Base-by-base conservation (phyloP, 2,888 invertebrate species). In the Protophormia terraenovae region DNA sequence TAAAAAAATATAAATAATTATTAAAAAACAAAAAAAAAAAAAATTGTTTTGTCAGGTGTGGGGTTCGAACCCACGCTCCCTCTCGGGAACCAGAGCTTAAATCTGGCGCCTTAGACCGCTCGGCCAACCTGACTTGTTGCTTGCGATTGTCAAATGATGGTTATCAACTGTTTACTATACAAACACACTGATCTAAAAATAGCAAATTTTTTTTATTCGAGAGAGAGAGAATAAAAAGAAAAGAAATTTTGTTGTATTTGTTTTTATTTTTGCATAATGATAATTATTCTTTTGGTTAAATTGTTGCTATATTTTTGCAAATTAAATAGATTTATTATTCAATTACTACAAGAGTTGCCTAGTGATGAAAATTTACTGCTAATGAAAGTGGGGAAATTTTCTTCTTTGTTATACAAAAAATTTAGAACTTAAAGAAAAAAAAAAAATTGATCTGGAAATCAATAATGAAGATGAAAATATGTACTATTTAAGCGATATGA, bases 51-150 rank as follows among this genome's bases (percentile, higher is more conserved):
- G 89, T 94, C 94, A 95, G 94, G 94, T 95, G 95, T 95, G 95
- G 95, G 95, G 95, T 95, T 95, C 95, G 95, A 95, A 95, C 95
- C 95, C 95, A 95, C 95, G 95, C 95, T 95, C 95, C 95, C 95
- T 94, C 93, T 93, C 93, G 95, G 94, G 95, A 95, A 95, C 95
- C 95, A 95, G 95, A 95, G 94, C 95, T 95, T 95, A 95, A 95
- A 94, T 95, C 95, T 95, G 95, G 95, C 95, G 95, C 95, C 95
- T 95, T 95, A 95, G 95, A 95, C 95, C 95, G 95, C 95, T 95
- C 95, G 95, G 95, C 95, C 95, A 95, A 95, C 94, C 95, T 95
- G 94, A 85, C 85, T 45, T 64, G 0, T 75, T 6, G 0, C 0
- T 0, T 24, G 0, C 41, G 4, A 0, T 22, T 58, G 73, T 38